Base-by-base conservation (phyloP, 2,113 vertebrate species). In the Channa maculata region DNA sequence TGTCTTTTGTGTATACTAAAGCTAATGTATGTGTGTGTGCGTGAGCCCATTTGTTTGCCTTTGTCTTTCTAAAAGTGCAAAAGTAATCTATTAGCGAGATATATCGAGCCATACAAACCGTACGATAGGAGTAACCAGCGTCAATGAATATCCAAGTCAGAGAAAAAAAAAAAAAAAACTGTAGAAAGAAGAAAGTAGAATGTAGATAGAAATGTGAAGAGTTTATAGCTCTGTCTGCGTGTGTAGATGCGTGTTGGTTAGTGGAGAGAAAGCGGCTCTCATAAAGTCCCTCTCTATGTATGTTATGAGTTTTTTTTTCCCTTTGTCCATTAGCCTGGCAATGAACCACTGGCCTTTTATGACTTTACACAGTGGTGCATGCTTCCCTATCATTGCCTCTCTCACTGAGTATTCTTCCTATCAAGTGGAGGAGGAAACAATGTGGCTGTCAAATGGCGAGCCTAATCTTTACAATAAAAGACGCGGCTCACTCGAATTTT, bases 301-400 rank as follows among this genome's bases (percentile, higher is more conserved):
- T 55, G 71, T 88, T 87, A 79, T 48, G 65, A 73, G 70, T 74
- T 68, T 65, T 78, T 53, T 72, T 78, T 53, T 72, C 77, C 70
- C 66, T 76, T 67, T 75, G 65, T 83, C 79, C 83, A 91, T 86
- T 91, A 86, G 71, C 57, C 45, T 77, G 65, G 57, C 79, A 86
- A 87, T 85, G 86, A 88, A 75, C 83, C 81, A 39, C 76, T 52
- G 55, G 64, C 76, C 61, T 59, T 88, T 82, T 86, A 86, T 79
- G 72, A 82, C 83, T 84, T 72, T 54, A 54, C 65, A 44, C 66
- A 57, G 63, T 46, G 11, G 24, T 61, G 11, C 48, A 66, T 36
- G 34, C 36, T 43, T 66, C 63, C 34, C 48, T 45, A 69, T 66
- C 54, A 49, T 49, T 14, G 59, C 13, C 41, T 67, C 65, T 67